These are phyloP conservation scores for Cataglyphis livida DNA, from an alignment of 2,888 invertebrate genomes.

Conservation along the genomic window DNA sequence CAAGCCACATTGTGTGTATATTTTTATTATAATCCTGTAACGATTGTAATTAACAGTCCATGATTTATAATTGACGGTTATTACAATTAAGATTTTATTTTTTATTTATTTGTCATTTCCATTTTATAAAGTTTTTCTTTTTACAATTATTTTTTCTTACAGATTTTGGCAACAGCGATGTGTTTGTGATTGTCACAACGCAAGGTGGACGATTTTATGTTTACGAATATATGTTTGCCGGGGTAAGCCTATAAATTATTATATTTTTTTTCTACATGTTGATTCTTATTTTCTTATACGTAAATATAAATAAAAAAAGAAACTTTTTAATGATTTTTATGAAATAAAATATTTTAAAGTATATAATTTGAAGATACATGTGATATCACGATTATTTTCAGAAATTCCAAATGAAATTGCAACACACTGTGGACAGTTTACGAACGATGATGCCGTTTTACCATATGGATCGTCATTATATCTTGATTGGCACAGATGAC, in stretches of 20 bases:
- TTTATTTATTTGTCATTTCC: not conserved
- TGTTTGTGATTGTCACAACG: constrained; percentile 75
- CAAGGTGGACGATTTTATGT: constrained; percentile 75
- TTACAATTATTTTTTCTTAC: constrained; percentile 1
- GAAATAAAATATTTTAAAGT: not conserved
- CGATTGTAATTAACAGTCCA: not conserved
- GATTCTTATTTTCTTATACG: not conserved
- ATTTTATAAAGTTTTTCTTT: not conserved
- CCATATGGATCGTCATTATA: constrained; percentile 70
- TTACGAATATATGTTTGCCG: constrained; percentile 77
- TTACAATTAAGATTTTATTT: constrained; percentile 1
- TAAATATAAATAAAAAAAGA: not conserved
- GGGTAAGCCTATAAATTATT: constrained; percentile 67
- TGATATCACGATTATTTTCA: constrained; percentile 62
- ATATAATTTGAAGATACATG: not conserved
- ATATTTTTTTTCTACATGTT: constrained; percentile 12
- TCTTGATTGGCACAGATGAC: constrained; percentile 72
- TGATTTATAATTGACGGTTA: not conserved
- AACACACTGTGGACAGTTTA: constrained; percentile 71
- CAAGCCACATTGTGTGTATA: not conserved
- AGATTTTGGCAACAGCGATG: constrained; percentile 73
- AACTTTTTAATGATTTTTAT: not conserved
- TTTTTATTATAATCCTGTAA: not conserved
- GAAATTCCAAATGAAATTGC: constrained; percentile 77
- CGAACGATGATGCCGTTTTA: constrained; percentile 75